A percentile compares a stretch with the other conserved stretches of the same genome.
These are phyloP conservation scores for Camelus dromedarius DNA, from an alignment of 2,113 vertebrate genomes.

Conservation along the genomic window DNA sequence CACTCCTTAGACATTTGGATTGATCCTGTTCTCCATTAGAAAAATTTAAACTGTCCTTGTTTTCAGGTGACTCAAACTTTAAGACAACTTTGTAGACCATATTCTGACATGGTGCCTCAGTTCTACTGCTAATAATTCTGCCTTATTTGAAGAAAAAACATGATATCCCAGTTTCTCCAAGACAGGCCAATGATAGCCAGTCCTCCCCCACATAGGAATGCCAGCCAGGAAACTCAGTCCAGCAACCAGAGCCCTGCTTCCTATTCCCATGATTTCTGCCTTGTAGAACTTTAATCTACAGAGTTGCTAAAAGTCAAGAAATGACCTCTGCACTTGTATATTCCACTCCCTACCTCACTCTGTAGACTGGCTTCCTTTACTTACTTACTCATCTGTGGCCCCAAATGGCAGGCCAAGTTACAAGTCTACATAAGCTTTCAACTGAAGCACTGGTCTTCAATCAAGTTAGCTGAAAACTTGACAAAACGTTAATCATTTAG, in stretches of 20 bases:
- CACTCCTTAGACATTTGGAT: constrained; percentile 22
- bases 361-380: not conserved
- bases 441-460: not conserved
- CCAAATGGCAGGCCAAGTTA: not conserved
- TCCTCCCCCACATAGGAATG: not conserved
- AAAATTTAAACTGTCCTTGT: not conserved
- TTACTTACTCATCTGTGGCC: not conserved
- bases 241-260: not conserved
- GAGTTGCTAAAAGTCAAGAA: not conserved
- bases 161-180: not conserved
- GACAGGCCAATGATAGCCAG: not conserved
- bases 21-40: not conserved
- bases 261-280: not conserved
- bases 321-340: not conserved
- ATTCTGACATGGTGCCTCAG: not conserved
- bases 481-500: not conserved
- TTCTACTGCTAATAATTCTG: not conserved
- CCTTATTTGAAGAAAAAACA: not conserved
- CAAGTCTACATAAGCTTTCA: not conserved
- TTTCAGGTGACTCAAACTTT: not conserved
- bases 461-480: not conserved
- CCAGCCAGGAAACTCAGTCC: not conserved
- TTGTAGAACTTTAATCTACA: constrained; percentile 9
- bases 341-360: not conserved
- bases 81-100: not conserved